Percentiles rank a stretch among this genome's conserved stretches.
Evolutionary conservation across 2,888 invertebrate species (phyloP).

Genomic region (Cheilosia vulpina): DNA sequence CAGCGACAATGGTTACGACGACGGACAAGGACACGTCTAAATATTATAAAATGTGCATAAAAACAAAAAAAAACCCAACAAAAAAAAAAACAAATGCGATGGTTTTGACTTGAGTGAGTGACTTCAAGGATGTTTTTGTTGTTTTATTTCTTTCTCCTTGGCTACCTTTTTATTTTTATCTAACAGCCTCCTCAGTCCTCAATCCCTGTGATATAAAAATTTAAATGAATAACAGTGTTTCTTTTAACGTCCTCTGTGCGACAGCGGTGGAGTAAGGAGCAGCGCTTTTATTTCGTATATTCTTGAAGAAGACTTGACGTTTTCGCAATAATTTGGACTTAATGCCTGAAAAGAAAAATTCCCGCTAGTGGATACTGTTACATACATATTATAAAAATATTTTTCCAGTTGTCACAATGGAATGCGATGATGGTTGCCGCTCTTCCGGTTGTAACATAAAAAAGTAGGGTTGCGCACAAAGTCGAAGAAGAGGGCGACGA

Average conservation of each 20-base stretch:
- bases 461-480: slow-evolving; percentile 54
- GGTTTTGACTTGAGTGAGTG: slow-evolving; percentile 66
- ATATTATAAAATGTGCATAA: slow-evolving; percentile 73
- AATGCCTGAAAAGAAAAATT: slow-evolving; percentile 50
- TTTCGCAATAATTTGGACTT: slow-evolving; percentile 53
- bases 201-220: slow-evolving; percentile 47
- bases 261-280: neutral
- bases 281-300: neutral
- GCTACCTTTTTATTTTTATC: slow-evolving; percentile 24
- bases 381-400: neutral
- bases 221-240: slow-evolving; percentile 69
- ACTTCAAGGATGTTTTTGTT: slow-evolving; percentile 70
- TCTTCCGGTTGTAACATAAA: slow-evolving; percentile 36
- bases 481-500: slow-evolving; percentile 28
- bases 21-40: slow-evolving; percentile 74
- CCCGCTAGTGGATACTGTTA: slow-evolving; percentile 42
- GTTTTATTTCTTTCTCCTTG: slow-evolving; percentile 18
- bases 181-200: slow-evolving; percentile 13
- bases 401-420: slow-evolving; percentile 30
- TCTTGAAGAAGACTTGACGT: slow-evolving; percentile 8
- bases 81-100: slow-evolving; percentile 52
- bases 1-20: slow-evolving; percentile 52
- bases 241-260: slow-evolving; percentile 20
- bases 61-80: slow-evolving; percentile 13
- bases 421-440: slow-evolving; percentile 55